Evolutionary conservation across 2,888 invertebrate genomes (phyloP), one percentile per base, ranked within the genome.

Genomic region (Gymnocheta viridis): DNA sequence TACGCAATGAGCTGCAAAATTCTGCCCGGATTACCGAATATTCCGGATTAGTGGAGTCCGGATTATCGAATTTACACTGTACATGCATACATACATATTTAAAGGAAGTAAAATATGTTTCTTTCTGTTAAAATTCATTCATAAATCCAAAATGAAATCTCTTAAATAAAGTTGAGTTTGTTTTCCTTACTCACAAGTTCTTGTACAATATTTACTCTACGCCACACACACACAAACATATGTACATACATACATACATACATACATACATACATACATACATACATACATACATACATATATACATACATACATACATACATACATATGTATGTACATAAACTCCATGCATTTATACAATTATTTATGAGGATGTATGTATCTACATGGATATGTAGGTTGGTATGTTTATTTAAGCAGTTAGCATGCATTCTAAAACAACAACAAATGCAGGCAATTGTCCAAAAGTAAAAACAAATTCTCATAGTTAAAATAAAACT

Each of bases 361-460:
- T n/a, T n/a, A 9, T 56, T n/a, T 56, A 29, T 56, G 27, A 41
- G 9, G n/a, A n/a, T 51, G 27, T 27, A 24, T 4, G 24, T 12
- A n/a, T n/a, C n/a, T n/a, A n/a, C n/a, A n/a, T n/a, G n/a, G n/a
- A n/a, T n/a, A 24, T 24, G 27, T 54, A 2, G 2, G 17, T n/a
- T 14, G 24, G 27, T 14, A 29, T 27, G n/a, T 56, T 29, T 10
- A 17, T 7, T 32, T 9, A 29, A 54, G n/a, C 54, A 56, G n/a
- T 12, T 14, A n/a, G 14, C 27, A 32, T 60, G 58, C 6, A 60
- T 19, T 60, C 38, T 35, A 60, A 44, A 44, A 64, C 64, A 44
- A 60, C 27, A 44, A 64, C 64, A 44, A 64, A 38, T 14, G n/a
- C 24, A 24, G 4, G 1, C 14, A 17, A 41, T 24, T 38, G n/a